Percentiles rank a stretch among this genome's conserved stretches.
These are phyloP conservation scores for Montipora capitata DNA, from an alignment of 92 coral and sea anemone genomes.

Conservation along the genomic window DNA sequence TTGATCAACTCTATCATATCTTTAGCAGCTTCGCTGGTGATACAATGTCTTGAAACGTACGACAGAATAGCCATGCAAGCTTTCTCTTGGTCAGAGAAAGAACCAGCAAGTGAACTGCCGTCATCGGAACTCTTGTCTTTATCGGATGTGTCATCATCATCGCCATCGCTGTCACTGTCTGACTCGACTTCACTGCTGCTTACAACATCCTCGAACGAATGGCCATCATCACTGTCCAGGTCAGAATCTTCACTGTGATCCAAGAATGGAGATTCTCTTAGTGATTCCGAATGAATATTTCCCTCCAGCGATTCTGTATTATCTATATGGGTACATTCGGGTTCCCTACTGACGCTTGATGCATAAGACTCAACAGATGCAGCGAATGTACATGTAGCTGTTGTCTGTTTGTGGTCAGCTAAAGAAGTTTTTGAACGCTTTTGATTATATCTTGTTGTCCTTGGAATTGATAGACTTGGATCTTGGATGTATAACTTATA, in stretches of 20 bases:
- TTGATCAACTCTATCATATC: constrained; percentile 63
- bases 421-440: constrained; percentile 12
- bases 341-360: too few relatives aligned
- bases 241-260: too few relatives aligned
- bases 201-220: too few relatives aligned
- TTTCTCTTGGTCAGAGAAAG: constrained; percentile 20
- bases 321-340: too few relatives aligned
- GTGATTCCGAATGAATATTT: too few relatives aligned
- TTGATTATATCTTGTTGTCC: constrained; percentile 9
- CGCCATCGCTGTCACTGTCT: too few relatives aligned
- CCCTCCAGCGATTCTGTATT: too few relatives aligned
- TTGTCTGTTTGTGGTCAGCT: background rate
- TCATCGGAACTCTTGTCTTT: background rate
- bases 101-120: background rate
- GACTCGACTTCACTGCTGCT: too few relatives aligned
- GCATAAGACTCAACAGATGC: background rate
- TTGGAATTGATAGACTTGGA: constrained; percentile 26
- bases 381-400: background rate
- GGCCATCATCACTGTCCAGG: too few relatives aligned
- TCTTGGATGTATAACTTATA: constrained; percentile 37
- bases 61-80: constrained; percentile 64
- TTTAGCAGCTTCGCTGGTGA: constrained; percentile 65
- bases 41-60: constrained; percentile 63
- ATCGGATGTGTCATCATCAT: too few relatives aligned
- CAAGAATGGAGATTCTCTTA: too few relatives aligned